Evolutionary conservation across 1,140 invertebrate genomes (phyloP).

Genomic region (Scaptomyza montana): DNA sequence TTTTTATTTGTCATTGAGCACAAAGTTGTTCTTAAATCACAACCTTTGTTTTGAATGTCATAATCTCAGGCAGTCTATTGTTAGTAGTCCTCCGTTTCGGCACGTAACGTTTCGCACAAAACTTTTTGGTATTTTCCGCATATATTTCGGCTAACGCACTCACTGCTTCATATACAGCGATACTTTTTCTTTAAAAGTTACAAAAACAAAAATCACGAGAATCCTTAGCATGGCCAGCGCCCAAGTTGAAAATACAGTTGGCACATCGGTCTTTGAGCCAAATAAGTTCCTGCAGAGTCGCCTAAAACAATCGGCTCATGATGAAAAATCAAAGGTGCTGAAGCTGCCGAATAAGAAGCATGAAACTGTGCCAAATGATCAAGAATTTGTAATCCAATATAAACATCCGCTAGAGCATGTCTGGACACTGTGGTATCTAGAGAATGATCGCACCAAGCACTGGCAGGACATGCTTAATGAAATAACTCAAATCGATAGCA

Average conservation of each 20-base stretch:
- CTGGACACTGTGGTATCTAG: conserved; percentile 99
- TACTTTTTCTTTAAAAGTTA: conserved; percentile 17
- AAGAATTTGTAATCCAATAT: conserved; percentile 44
- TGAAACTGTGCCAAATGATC: conserved; percentile 33
- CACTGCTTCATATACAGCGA: conserved; percentile 19
- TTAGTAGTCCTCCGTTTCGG: conserved; percentile 49
- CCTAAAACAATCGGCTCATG: conserved; percentile 14
- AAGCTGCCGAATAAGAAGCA: conserved; percentile 11
- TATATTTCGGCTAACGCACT: conserved; percentile 34
- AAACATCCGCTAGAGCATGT: conserved; percentile 97
- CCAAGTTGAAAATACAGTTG: conserved; percentile 30
- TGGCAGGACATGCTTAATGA: conserved; percentile 98
- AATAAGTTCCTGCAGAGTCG: conserved; percentile 37
- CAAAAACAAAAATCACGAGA: conserved; percentile 6
- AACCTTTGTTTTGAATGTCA: conserved; percentile 10
- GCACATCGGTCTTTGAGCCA: conserved; percentile 28
- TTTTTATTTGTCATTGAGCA: not conserved
- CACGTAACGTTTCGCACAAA: conserved; percentile 52
- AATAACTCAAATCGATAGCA: conserved; percentile 96
- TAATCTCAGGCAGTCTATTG: conserved; percentile 22
- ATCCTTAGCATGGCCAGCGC: conserved; percentile 44
- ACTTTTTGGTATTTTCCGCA: conserved; percentile 50
- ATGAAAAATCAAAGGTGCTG: conserved; percentile 1
- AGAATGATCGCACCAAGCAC: conserved; percentile 93
- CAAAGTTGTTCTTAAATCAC: not conserved